These are phyloP conservation scores for Chrysolina haemoptera DNA, from an alignment of 2,888 invertebrate genomes.

Conservation along the genomic window DNA sequence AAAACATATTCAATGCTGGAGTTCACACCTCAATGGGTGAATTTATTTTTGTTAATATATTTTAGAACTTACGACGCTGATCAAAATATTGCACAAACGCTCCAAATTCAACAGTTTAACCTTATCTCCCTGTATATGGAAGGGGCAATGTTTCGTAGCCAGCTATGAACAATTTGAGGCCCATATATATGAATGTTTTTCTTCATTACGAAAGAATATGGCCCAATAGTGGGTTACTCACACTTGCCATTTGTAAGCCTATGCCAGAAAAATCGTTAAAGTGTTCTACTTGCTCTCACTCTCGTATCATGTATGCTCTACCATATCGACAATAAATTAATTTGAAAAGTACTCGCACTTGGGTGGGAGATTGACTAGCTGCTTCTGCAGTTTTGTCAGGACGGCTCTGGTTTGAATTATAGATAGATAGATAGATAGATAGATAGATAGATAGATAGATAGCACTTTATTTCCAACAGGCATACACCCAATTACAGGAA, in stretches of 20 bases:
- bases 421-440: too few species aligned
- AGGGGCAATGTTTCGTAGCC: background rate
- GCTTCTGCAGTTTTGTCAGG: background rate
- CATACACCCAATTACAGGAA: too few species aligned
- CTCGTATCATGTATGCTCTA: background rate
- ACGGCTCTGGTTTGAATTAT: background rate
- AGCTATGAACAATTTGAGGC: background rate
- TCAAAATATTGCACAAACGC: background rate
- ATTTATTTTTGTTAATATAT: too few species aligned
- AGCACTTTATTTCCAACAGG: too few species aligned
- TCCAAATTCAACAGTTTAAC: background rate
- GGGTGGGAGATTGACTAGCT: background rate
- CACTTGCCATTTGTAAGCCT: background rate
- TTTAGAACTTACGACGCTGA: too few species aligned
- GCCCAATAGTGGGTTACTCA: background rate
- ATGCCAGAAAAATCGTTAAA: background rate
- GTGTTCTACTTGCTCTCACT: background rate
- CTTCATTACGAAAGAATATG: background rate
- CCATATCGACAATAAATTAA: background rate
- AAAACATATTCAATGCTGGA: too few species aligned
- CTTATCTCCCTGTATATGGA: background rate
- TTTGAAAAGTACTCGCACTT: background rate
- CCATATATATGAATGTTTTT: background rate
- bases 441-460: too few species aligned
- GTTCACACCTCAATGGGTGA: too few species aligned